Base-by-base conservation (phyloP, 2,888 invertebrate species). In the Amiota mariae region DNA sequence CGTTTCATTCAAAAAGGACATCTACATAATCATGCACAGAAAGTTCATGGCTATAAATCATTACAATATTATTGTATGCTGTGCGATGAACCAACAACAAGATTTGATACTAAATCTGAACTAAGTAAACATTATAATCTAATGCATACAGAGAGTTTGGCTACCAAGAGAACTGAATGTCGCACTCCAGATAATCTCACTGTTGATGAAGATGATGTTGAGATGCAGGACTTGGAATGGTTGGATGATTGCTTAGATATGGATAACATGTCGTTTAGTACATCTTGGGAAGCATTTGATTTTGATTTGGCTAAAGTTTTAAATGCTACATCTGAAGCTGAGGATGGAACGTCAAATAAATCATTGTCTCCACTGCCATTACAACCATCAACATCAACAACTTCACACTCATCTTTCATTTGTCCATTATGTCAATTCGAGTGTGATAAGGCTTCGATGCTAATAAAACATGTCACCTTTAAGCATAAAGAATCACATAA, bases 151-250 rank as follows among this genome's bases (percentile, higher is more conserved):
- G 36, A 6, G 18, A 12, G 20, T 59, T 12, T 20, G 12, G 49
- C 48, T 49, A 51, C 51, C 20, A 20, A 54, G n/a, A 46, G 63
- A 36, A 54, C 36, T 36, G 36, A 36, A 36, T 6, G 36, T 36
- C 4, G 6, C 3, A 36, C 6, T 6, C 1, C 6, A 4, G 36
- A 36, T 6, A 18, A 20, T 20, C 13, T 48, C 54, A 54, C 24
- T 9, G 67, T 54, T 4, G n/a, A 51, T 36, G 54, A 68, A 24
- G 51, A 68, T 54, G 67, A 51, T 18, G 48, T 15, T n/a, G 67
- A 68, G 36, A 68, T 68, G 67, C 51, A 51, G 67, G 67, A 68
- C 36, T 68, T 68, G 24, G 67, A 68, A 36, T 68, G 51, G 51
- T 54, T 68, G 10, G 67, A 68, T 24, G 67, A 68, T 54, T 51